A percentile compares a stretch with the other conserved stretches of the same genome.
Conservation (phyloP, 2,888 invertebrate genomes). For the Neuroscelio doddi region DNA sequence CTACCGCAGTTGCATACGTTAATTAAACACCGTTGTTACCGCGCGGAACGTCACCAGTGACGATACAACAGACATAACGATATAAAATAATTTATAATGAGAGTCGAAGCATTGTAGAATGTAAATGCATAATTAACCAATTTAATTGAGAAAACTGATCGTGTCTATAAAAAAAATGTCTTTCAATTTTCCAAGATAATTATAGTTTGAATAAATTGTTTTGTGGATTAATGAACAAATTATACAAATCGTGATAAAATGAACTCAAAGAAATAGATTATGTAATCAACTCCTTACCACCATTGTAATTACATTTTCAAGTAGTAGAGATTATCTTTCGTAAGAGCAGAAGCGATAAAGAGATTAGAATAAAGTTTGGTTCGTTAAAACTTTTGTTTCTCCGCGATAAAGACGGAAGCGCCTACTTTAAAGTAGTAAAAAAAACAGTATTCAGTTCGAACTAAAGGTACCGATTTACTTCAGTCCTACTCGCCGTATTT, state of each 20-base stretch:
- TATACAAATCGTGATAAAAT: neutral
- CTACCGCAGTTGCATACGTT: constrained; percentile 41
- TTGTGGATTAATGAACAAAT: too few species aligned
- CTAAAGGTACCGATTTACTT: neutral
- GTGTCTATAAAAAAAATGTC: too few species aligned
- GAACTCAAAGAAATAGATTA: neutral
- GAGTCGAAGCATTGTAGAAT: neutral
- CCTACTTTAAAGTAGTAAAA: constrained; percentile 15
- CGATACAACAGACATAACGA: constrained; percentile 13
- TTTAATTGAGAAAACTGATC: neutral
- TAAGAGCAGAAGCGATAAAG: constrained; percentile 15
- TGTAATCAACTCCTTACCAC: constrained; percentile 15
- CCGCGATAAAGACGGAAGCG: constrained; percentile 19
- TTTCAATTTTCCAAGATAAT: too few species aligned
- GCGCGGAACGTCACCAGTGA: constrained; percentile 27
- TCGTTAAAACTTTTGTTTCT: constrained; percentile 37
- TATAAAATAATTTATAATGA: constrained; percentile 13
- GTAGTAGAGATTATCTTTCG: constrained; percentile 28
- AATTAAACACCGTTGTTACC: constrained; percentile 40
- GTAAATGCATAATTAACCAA: constrained; percentile 2
- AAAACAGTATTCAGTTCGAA: constrained; percentile 4
- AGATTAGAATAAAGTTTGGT: constrained; percentile 22
- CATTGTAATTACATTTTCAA: constrained; percentile 28
- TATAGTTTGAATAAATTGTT: too few species aligned
- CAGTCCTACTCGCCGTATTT: too few species aligned